phyloP scores from a whole-genome alignment of 1,140 invertebrate species.

The Atta texana region DNA sequence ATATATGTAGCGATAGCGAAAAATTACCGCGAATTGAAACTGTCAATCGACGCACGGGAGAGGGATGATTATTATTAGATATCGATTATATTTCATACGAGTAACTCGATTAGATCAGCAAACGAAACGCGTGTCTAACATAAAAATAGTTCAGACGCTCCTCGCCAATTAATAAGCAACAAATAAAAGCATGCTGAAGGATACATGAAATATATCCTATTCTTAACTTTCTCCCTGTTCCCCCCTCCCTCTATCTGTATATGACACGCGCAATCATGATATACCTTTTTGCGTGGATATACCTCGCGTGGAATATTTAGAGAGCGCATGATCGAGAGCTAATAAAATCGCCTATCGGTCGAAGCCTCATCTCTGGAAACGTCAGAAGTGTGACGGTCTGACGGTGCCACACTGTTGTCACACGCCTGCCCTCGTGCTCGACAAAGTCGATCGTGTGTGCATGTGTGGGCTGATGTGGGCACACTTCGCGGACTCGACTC shows the following conservation, averaged over 20 bases:
- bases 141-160: constrained; percentile 21
- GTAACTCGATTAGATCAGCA: not conserved
- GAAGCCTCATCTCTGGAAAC: constrained; percentile 38
- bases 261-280: too few species aligned
- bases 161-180: constrained; percentile 9
- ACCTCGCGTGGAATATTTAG: not conserved
- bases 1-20: not conserved
- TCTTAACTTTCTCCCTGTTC: not conserved
- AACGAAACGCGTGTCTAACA: not conserved
- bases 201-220: not conserved
- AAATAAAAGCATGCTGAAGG: not conserved
- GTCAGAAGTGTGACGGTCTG: constrained; percentile 55
- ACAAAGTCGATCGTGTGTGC: constrained; percentile 55
- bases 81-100: not conserved
- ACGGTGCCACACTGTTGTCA: not conserved
- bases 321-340: not conserved
- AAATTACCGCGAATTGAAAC: not conserved
- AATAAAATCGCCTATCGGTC: constrained; percentile 15
- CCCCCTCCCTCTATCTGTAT: too few species aligned
- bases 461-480: constrained; percentile 34
- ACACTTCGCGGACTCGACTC: constrained; percentile 34
- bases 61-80: not conserved
- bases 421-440: constrained; percentile 49
- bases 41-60: not conserved
- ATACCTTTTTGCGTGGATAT: not conserved